phyloP scores from a whole-genome alignment of 2,888 invertebrate species.

The Balanococcus diminutus region DNA sequence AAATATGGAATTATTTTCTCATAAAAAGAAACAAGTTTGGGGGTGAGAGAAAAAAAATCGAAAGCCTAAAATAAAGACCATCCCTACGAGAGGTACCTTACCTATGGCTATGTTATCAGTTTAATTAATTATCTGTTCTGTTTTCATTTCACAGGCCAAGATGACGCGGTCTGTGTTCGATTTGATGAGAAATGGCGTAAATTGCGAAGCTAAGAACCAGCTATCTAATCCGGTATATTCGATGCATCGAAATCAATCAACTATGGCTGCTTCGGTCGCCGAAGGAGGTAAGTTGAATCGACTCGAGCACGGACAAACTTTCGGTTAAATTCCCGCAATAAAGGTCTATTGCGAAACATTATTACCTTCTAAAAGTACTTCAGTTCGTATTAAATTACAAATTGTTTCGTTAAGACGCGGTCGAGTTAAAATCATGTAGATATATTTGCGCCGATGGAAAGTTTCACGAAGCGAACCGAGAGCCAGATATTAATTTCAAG shows the following conservation, averaged over 20 bases:
- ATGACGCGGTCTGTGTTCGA: slow-evolving; percentile 36
- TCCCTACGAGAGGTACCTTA: no score
- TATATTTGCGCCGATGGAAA: neutral
- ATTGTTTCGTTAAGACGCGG: neutral
- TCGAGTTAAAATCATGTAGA: neutral
- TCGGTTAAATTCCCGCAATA: neutral
- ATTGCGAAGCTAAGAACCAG: slow-evolving; percentile 5
- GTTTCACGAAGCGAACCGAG: neutral
- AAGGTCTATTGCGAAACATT: neutral
- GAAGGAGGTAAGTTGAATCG: slow-evolving; percentile 46
- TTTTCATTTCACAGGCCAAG: neutral
- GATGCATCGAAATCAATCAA: slow-evolving; percentile 18
- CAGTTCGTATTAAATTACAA: neutral
- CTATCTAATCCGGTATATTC: slow-evolving; percentile 42
- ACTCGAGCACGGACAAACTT: neutral
- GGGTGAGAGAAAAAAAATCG: no score
- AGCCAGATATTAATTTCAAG: neutral
- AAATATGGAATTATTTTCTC: no score
- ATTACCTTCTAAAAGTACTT: neutral
- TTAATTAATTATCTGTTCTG: no score
- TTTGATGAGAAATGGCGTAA: slow-evolving; percentile 23
- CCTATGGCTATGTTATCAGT: no score
- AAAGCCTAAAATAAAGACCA: no score
- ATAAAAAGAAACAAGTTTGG: no score
- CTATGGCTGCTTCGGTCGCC: slow-evolving; percentile 46